Evolutionary conservation across 2,113 vertebrate species (phyloP), one percentile per base, ranked within the genome.

Genomic region (Mastomys natalensis): DNA sequence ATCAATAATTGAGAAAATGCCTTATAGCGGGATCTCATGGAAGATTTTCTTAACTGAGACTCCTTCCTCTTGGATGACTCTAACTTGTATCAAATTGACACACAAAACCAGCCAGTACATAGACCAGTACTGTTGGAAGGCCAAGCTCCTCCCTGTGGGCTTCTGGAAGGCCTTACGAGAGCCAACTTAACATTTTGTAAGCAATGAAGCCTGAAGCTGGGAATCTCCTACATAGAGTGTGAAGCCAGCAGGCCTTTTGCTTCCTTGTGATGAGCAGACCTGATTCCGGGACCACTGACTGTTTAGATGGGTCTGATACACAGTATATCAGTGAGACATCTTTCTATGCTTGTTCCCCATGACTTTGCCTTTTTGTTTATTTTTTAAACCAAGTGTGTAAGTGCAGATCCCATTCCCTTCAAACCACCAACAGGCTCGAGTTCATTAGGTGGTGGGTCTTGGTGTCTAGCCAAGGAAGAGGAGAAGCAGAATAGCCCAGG

Each of bases 391-490:
- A 37, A 89, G 29, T 21, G n/a, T 21, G 81, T 94, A 82, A 80
- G 53, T 15, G 22, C 48, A 34, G 37, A 66, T 6, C 21, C 24
- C 64, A 60, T 29, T 93, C 62, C n/a, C 9, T 88, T 89, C 91
- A 77, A 40, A 90, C 89, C 89, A 43, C 84, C 51, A 97, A 92
- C 85, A 73, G 93, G 94, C 95, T 98, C 93, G 81, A 80, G 98
- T 96, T 96, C 94, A 96, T 98, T 98, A 93, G 96, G 91, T 94
- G 95, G 48, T 97, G 87, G 51, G 60, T 94, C 97, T 97, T 95
- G 97, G 95, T 95, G 96, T 95, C 87, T 97, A 81, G 94, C 91
- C 85, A 95, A 96, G 70, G 96, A 87, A 55, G 91, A 53, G 19
- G 45, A 40, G 48, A 70, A 94, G 87, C 92, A 87, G 88, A 76